Evolutionary conservation across 2,113 vertebrate genomes (phyloP).

Genomic region (Dromaius novaehollandiae): DNA sequence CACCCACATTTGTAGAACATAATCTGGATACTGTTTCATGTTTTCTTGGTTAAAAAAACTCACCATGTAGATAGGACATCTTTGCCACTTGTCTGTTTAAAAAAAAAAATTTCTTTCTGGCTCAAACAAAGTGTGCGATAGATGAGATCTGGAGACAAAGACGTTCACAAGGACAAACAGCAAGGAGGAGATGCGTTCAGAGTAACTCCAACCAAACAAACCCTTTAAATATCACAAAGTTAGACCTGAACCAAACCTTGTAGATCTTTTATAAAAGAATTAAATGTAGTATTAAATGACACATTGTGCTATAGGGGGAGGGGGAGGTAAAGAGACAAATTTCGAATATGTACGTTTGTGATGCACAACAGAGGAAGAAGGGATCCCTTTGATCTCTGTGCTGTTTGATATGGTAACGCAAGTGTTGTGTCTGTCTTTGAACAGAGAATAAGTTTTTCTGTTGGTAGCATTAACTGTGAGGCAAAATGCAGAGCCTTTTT

Average conservation of each 20-base stretch:
- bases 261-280: not conserved
- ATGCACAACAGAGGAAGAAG: not conserved
- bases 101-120: not conserved
- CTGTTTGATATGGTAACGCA: not conserved
- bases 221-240: not conserved
- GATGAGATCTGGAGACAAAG: not conserved
- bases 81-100: not conserved
- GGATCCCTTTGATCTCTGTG: not conserved
- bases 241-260: not conserved
- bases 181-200: not conserved
- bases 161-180: not conserved
- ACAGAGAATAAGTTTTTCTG: not conserved
- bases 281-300: not conserved
- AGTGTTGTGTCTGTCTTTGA: not conserved
- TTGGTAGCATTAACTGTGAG: not conserved
- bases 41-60: not conserved
- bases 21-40: not conserved
- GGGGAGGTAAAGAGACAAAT: not conserved
- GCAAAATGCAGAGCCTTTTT: not conserved
- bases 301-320: not conserved
- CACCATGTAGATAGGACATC: not conserved
- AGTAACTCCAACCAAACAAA: not conserved
- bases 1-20: not conserved
- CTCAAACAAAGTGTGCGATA: not conserved
- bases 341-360: not conserved